A percentile compares a stretch with the other conserved stretches of the same genome.
phyloP scores from a whole-genome alignment of 2,797 vertebrate species.

The Diceros bicornis region DNA sequence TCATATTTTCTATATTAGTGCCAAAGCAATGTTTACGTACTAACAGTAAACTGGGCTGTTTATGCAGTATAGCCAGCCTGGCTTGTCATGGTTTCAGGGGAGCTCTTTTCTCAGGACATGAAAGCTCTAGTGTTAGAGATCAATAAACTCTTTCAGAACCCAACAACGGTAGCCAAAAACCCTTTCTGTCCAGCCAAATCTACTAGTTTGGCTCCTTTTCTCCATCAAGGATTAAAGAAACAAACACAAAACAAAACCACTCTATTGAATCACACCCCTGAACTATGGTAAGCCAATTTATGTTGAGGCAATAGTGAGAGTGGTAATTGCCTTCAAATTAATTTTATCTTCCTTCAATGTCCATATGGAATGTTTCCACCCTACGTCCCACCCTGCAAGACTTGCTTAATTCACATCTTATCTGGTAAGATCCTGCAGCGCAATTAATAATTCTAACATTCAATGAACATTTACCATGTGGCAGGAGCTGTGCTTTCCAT shows the following conservation, averaged over 20 bases:
- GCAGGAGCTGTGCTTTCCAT: neutral
- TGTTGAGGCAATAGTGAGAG: neutral
- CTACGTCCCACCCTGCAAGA: neutral
- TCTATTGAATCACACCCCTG: neutral
- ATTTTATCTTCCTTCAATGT: neutral
- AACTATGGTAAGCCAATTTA: neutral
- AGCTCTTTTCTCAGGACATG: neutral
- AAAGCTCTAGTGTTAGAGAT: constrained; percentile 45
- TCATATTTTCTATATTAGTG: constrained; percentile 42
- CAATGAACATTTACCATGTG: neutral
- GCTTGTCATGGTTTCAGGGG: neutral
- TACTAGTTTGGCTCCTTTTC: neutral
- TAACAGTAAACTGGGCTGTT: constrained; percentile 42
- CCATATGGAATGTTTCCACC: neutral
- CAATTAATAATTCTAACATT: neutral
- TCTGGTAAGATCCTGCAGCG: neutral
- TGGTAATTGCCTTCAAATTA: neutral
- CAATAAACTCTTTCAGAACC: constrained; percentile 56
- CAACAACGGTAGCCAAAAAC: neutral
- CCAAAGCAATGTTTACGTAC: constrained; percentile 48
- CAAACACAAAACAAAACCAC: constrained; percentile 1
- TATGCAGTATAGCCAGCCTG: neutral
- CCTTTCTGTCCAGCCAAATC: neutral
- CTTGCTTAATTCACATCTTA: neutral
- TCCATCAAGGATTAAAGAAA: constrained; percentile 42